phyloP scores from a whole-genome alignment of 2,888 invertebrate species.

The Ophonus ardosiacus region DNA sequence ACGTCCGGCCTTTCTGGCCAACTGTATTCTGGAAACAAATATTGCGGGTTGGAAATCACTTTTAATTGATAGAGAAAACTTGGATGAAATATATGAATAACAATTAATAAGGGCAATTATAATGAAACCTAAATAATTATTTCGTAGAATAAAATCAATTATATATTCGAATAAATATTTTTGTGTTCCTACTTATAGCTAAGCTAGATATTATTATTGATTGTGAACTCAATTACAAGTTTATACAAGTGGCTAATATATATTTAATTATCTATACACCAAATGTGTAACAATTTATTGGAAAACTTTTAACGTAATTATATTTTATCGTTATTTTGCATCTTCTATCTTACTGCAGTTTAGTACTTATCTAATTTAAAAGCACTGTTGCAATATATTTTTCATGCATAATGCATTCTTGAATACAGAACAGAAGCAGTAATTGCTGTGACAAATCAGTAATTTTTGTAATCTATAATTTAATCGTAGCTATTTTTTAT shows the following conservation, averaged over 20 bases:
- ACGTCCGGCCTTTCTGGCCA: too few species aligned
- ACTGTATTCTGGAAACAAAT: too few species aligned
- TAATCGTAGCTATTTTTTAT: not conserved
- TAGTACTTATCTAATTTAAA: not conserved
- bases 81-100: too few species aligned
- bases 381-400: not conserved
- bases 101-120: too few species aligned
- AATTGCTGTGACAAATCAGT: conserved; percentile 15
- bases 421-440: not conserved
- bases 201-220: conserved; percentile 1
- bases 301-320: conserved; percentile 1
- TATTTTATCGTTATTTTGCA: conserved; percentile 1
- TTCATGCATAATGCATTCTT: not conserved
- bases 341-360: not conserved
- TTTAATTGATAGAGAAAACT: too few species aligned
- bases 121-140: not conserved
- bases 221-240: not conserved
- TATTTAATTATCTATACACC: not conserved
- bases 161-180: not conserved
- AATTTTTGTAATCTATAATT: conserved; percentile 11
- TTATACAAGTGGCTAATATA: conserved; percentile 7
- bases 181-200: not conserved
- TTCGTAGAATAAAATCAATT: not conserved
- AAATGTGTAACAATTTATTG: conserved; percentile 6
- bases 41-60: too few species aligned